A percentile compares a stretch with the other conserved stretches of the same genome.
Conservation (phyloP, 2,113 vertebrate species). For the Mesitornis unicolor region DNA sequence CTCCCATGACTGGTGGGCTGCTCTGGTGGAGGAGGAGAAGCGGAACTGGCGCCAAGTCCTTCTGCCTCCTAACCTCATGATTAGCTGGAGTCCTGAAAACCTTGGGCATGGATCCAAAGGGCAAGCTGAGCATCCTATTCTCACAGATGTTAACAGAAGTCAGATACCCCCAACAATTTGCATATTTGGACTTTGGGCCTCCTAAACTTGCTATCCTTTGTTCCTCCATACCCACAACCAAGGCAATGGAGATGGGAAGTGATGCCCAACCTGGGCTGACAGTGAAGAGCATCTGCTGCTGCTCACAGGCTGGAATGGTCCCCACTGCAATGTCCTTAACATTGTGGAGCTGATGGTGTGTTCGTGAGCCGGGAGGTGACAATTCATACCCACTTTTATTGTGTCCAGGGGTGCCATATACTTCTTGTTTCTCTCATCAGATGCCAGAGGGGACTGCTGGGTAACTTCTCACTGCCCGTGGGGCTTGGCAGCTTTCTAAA, state of each 20-base stretch:
- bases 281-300: not conserved
- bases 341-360: accelerated
- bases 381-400: not conserved
- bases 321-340: accelerated
- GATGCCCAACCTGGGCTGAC: not conserved
- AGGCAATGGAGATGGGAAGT: accelerated
- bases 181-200: not conserved
- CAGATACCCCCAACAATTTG: not conserved
- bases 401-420: not conserved
- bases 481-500: not conserved
- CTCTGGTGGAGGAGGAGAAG: not conserved
- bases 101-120: not conserved
- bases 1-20: not conserved
- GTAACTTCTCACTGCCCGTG: accelerated
- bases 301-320: not conserved
- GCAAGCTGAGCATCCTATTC: not conserved
- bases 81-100: not conserved
- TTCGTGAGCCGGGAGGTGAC: not conserved
- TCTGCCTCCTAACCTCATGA: not conserved
- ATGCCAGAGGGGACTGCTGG: not conserved
- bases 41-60: not conserved
- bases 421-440: not conserved
- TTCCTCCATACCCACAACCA: not conserved
- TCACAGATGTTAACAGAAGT: not conserved
- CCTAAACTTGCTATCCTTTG: accelerated